Conservation (phyloP, 2,888 invertebrate genomes). For the Blastobasis adustella region DNA sequence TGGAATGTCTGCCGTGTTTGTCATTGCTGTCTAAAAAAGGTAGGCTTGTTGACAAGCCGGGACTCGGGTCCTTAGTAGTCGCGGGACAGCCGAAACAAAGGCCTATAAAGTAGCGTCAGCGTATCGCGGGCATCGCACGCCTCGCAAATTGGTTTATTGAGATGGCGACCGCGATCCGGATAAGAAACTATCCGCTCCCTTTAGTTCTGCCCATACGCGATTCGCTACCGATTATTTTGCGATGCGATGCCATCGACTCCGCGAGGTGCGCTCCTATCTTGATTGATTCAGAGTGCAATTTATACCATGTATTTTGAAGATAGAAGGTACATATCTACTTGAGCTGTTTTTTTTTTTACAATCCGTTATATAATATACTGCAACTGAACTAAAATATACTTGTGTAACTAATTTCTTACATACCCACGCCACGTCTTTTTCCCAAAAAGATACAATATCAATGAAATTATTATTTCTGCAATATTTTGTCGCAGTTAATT, state of each 20-base stretch:
- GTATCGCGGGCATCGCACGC: slow-evolving; percentile 30
- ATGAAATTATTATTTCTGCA: background rate
- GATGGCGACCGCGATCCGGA: slow-evolving; percentile 45
- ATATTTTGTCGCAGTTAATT: background rate
- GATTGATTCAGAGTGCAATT: background rate
- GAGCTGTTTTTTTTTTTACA: background rate
- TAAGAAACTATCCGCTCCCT: slow-evolving; percentile 29
- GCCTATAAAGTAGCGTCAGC: slow-evolving; percentile 34
- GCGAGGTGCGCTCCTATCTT: background rate
- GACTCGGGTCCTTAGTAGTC: too few species aligned
- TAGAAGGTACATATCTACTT: background rate
- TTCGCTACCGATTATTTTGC: background rate
- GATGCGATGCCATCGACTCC: background rate
- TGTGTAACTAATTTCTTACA: background rate
- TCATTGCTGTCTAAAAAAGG: too few species aligned
- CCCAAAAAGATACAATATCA: background rate
- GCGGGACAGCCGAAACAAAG: slow-evolving; percentile 17
- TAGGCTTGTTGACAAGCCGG: too few species aligned
- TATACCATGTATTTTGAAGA: background rate
- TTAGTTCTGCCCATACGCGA: slow-evolving; percentile 6
- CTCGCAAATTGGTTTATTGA: slow-evolving; percentile 67
- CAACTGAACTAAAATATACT: background rate
- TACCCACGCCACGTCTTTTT: background rate
- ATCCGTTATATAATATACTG: background rate
- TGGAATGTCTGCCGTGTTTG: too few species aligned